Conservation (phyloP, 1,140 invertebrate species). For the Steinernema feltiae region DNA sequence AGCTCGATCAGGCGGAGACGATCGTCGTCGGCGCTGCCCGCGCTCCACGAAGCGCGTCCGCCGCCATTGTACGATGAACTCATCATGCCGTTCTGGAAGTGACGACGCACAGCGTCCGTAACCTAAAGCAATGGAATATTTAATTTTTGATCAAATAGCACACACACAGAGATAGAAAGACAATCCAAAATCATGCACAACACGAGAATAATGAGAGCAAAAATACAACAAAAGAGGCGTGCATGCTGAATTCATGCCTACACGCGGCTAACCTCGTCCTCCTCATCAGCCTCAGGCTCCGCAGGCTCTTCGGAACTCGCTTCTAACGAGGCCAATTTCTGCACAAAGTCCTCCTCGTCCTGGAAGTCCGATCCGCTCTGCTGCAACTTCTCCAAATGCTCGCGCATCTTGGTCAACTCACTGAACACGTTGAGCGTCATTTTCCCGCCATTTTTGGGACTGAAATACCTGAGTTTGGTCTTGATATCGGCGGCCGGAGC, state of each 20-base stretch:
- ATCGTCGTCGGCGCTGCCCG: not conserved
- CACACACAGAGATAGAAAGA: not conserved
- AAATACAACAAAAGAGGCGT: not conserved
- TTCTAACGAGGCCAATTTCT: conserved; percentile 9
- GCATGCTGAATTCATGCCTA: not conserved
- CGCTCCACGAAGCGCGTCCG: not conserved
- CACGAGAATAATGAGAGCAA: not conserved
- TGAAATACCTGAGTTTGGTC: not conserved
- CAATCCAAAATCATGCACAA: not conserved
- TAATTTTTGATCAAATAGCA: not conserved
- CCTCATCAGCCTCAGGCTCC: not conserved
- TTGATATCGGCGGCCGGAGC: not conserved
- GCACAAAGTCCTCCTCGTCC: not conserved
- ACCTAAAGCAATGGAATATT: not conserved
- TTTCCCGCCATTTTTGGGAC: not conserved
- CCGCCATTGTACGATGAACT: not conserved
- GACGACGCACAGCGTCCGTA: not conserved
- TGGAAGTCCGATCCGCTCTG: not conserved
- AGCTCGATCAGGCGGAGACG: not conserved
- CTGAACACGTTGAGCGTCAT: not conserved
- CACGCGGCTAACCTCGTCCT: not conserved
- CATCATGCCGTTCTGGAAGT: not conserved
- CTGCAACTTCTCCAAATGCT: not conserved
- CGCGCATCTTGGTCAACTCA: not conserved
- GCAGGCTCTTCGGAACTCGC: not conserved